Base-by-base conservation (phyloP, 2,888 invertebrate species). In the Rhimphoctona megacephalus region DNA sequence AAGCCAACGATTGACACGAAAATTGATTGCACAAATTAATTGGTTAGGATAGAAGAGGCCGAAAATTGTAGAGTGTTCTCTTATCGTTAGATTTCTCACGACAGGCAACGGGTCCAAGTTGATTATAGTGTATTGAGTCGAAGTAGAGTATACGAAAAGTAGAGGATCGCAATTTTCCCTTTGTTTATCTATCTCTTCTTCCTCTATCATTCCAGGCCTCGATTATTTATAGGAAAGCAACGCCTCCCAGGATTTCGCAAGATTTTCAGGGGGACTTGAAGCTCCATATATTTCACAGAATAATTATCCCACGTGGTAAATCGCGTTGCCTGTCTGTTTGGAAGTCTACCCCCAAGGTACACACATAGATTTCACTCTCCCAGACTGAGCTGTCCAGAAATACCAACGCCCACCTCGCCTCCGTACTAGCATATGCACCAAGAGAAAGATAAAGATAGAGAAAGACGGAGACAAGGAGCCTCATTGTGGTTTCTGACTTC, bases 261-360 rank as follows among this genome's bases (percentile, higher is more conserved):
- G 66, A 77, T 72, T 83, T 70, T 69, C 57, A 25, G 49, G 25
- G 36, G 80, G 64, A 66, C 19, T 83, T 52, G 80, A 86, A 66
- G 52, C 85, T 33, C 49, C 22, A 25, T 76, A 83, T 81, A 83
- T 81, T 77, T 86, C 77, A 86, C 52, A 57, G 86, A 83, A 86
- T 86, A 86, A 86, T 86, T 86, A 83, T 83, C 83, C 81, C 80
- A 86, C 83, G 67, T 52, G 77, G 54, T 73, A 83, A 86, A 83
- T 83, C 81, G 80, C 81, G 80, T 77, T 80, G 76, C 54, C 61
- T 78, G 54, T 73, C 52, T 73, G 43, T 30, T 69, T 80, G 69
- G 49, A 79, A 73, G 57, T 82, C 78, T 77, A 83, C 73, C 67
- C 70, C 83, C 72, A 76, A 79, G 79, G 79, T 86, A 80, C 64